A percentile compares a stretch with the other conserved stretches of the same genome.
phyloP scores from a whole-genome alignment of 2,888 invertebrate species.

The Mamestra brassicae region DNA sequence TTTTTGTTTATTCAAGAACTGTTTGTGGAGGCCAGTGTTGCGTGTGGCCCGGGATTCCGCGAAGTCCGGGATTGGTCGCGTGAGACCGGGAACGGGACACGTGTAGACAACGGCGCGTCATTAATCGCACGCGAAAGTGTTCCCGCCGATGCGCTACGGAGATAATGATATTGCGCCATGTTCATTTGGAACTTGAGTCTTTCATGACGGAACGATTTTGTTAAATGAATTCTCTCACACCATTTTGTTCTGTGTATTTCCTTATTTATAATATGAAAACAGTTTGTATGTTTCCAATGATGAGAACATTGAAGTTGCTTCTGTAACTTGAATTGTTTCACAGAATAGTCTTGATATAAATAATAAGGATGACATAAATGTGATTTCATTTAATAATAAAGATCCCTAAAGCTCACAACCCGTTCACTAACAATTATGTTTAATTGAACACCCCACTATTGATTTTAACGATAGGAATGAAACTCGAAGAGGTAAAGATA shows the following conservation, averaged over 20 bases:
- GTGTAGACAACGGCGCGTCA: conserved; percentile 62
- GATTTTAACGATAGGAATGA: conserved; percentile 17
- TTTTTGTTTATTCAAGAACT: conserved; percentile 65
- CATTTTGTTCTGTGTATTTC: conserved; percentile 10
- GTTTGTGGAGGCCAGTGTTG: conserved; percentile 65
- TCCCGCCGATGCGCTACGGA: conserved; percentile 48
- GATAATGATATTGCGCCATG: conserved; percentile 49
- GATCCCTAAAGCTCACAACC: background rate
- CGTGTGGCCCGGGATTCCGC: conserved; percentile 71
- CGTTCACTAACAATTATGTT: conserved; percentile 1
- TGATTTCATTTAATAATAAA: background rate
- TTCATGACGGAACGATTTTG: conserved; percentile 23
- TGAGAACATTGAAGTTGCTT: background rate
- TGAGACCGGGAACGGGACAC: conserved; percentile 63
- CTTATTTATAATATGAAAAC: conserved; percentile 7
- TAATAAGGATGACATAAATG: background rate
- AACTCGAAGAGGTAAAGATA: conserved; percentile 7
- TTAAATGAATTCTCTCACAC: conserved; percentile 38
- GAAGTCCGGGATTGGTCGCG: conserved; percentile 69
- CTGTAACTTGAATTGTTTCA: background rate
- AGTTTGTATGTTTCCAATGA: background rate
- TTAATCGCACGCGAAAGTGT: conserved; percentile 65
- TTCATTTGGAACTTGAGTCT: conserved; percentile 46
- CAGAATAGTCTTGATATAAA: background rate
- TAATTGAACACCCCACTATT: conserved; percentile 8